Percentiles rank a stretch among this genome's conserved stretches.
These are phyloP conservation scores for Spizaetus ornatus DNA, from an alignment of 2,113 vertebrate genomes.

Conservation along the genomic window DNA sequence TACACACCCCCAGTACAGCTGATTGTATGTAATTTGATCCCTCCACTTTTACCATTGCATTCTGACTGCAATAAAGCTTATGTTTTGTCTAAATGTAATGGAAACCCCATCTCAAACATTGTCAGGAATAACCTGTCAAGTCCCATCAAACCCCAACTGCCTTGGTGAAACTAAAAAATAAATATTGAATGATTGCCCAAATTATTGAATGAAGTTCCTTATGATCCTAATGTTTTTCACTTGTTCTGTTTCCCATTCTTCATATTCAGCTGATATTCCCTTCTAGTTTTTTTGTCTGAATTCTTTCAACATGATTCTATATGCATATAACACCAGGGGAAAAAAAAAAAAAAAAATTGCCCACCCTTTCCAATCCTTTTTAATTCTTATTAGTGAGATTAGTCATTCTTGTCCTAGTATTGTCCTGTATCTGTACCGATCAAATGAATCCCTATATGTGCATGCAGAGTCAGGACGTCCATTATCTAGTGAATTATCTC, in stretches of 20 bases:
- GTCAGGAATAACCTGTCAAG: neutral
- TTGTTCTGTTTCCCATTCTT: neutral
- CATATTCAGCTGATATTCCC: neutral
- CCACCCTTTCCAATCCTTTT: neutral
- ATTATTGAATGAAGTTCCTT: neutral
- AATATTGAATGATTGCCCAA: neutral
- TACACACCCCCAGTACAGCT: neutral
- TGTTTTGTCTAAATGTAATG: neutral
- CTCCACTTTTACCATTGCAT: neutral
- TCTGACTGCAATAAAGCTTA: neutral
- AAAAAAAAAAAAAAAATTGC: neutral
- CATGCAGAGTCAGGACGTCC: neutral
- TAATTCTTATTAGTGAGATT: neutral
- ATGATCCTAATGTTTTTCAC: neutral
- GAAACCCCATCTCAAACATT: neutral
- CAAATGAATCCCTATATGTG: neutral
- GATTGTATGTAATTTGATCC: neutral
- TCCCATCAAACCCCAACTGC: neutral
- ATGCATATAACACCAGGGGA: rapidly evolving
- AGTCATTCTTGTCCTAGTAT: neutral
- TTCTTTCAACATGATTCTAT: neutral
- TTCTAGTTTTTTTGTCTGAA: neutral
- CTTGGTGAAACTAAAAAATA: neutral
- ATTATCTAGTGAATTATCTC: neutral
- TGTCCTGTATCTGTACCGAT: neutral